Conservation (phyloP, 2,888 invertebrate species). For the Neria commutata region DNA sequence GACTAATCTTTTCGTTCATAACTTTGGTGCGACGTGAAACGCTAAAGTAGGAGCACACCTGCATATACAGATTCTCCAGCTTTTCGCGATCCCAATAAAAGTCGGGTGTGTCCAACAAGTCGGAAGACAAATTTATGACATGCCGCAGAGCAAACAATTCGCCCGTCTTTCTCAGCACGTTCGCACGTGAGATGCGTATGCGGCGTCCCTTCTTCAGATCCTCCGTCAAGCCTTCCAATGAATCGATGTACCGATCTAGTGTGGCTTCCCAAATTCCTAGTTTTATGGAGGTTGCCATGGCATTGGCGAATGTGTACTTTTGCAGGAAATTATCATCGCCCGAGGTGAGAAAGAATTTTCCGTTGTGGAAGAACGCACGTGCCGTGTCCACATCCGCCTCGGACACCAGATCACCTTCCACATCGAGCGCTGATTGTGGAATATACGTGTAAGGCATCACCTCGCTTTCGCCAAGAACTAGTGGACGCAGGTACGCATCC, state of each 20-base stretch:
- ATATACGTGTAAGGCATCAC: constrained; percentile 79
- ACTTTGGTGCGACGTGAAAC: constrained; percentile 88
- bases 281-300: constrained; percentile 91
- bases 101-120: constrained; percentile 93
- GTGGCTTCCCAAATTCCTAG: constrained; percentile 93
- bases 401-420: constrained; percentile 59
- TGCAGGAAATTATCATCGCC: constrained; percentile 73
- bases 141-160: constrained; percentile 89
- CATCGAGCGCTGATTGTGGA: constrained; percentile 42
- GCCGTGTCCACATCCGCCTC: constrained; percentile 43
- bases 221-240: constrained; percentile 80
- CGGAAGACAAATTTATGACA: constrained; percentile 90
- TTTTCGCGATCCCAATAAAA: constrained; percentile 98
- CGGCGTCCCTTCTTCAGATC: constrained; percentile 78
- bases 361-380: constrained; percentile 56
- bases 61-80: constrained; percentile 82
- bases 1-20: constrained; percentile 92
- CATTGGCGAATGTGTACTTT: constrained; percentile 94
- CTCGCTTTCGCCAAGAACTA: constrained; percentile 81
- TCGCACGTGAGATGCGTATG: constrained; percentile 66
- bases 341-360: constrained; percentile 54
- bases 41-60: constrained; percentile 82
- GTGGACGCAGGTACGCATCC: constrained; percentile 70
- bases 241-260: constrained; percentile 81
- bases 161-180: constrained; percentile 79